phyloP scores from a whole-genome alignment of 2,888 invertebrate genomes.

The Dynastes hyllus region DNA sequence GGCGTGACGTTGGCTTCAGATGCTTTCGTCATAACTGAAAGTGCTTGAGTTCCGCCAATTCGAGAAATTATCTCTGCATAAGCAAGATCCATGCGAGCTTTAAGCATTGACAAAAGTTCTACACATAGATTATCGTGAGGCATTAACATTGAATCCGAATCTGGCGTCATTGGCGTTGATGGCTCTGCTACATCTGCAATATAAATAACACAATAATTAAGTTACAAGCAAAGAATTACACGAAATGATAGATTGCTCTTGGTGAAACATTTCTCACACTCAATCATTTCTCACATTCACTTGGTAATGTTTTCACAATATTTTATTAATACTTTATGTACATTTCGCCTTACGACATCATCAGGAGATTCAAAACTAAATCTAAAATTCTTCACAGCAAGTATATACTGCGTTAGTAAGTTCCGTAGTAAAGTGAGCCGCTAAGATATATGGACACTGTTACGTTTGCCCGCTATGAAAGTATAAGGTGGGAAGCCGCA shows the following conservation, averaged over 20 bases:
- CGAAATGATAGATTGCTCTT: background rate
- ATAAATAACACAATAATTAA: conserved; percentile 8
- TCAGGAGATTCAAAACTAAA: too few species aligned
- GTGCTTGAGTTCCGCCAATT: conserved; percentile 70
- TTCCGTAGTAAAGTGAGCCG: too few species aligned
- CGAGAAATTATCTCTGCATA: conserved; percentile 84
- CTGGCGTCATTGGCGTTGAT: conserved; percentile 60
- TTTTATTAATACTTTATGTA: too few species aligned
- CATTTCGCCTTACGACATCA: background rate
- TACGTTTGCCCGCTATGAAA: too few species aligned
- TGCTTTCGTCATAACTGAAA: conserved; percentile 71
- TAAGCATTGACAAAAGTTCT: conserved; percentile 85
- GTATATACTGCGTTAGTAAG: too few species aligned
- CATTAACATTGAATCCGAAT: conserved; percentile 53
- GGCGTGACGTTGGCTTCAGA: conserved; percentile 59
- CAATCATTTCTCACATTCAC: too few species aligned
- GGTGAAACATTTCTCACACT: too few species aligned
- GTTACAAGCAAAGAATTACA: background rate
- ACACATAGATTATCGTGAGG: conserved; percentile 74
- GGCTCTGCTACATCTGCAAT: conserved; percentile 52
- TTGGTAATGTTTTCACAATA: too few species aligned
- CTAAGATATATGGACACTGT: too few species aligned
- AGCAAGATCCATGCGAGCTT: conserved; percentile 85
- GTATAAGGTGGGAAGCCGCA: too few species aligned
- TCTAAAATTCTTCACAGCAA: too few species aligned